These are phyloP conservation scores for Chrysochloris asiatica DNA, from an alignment of 2,113 vertebrate genomes.

Conservation along the genomic window DNA sequence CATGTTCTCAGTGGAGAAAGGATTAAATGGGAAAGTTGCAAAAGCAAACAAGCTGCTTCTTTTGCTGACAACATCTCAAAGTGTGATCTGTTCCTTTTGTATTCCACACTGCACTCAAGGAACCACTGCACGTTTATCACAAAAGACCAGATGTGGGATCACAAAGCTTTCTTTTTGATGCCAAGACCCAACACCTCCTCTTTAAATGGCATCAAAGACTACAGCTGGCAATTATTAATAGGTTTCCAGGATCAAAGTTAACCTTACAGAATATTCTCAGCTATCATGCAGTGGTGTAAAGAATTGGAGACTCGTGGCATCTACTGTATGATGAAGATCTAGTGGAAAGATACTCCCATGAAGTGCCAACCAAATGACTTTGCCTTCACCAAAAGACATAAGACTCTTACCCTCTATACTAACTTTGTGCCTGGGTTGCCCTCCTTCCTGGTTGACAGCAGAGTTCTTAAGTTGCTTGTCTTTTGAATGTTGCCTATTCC, in stretches of 20 bases:
- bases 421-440: background rate
- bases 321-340: slow-evolving; percentile 92
- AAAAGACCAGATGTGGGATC: too few relatives aligned
- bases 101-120: too few relatives aligned
- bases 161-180: too few relatives aligned
- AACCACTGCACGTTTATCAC: too few relatives aligned
- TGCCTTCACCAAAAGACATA: slow-evolving; percentile 85
- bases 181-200: too few relatives aligned
- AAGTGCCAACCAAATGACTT: slow-evolving; percentile 94
- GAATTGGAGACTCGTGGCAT: slow-evolving; percentile 90
- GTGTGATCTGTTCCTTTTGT: too few relatives aligned
- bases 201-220: too few relatives aligned
- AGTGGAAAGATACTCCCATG: slow-evolving; percentile 87
- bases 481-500: background rate
- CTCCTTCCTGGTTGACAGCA: background rate
- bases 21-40: slow-evolving; percentile 88
- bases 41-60: slow-evolving; percentile 94
- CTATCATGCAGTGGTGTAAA: slow-evolving; percentile 94
- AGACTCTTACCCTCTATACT: background rate
- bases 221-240: slow-evolving; percentile 86
- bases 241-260: slow-evolving; percentile 76
- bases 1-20: slow-evolving; percentile 85
- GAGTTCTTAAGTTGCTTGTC: background rate
- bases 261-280: slow-evolving; percentile 87
- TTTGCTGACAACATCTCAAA: slow-evolving; percentile 95